Conservation (phyloP, 2,888 invertebrate species). For the Mimachlamys varia region DNA sequence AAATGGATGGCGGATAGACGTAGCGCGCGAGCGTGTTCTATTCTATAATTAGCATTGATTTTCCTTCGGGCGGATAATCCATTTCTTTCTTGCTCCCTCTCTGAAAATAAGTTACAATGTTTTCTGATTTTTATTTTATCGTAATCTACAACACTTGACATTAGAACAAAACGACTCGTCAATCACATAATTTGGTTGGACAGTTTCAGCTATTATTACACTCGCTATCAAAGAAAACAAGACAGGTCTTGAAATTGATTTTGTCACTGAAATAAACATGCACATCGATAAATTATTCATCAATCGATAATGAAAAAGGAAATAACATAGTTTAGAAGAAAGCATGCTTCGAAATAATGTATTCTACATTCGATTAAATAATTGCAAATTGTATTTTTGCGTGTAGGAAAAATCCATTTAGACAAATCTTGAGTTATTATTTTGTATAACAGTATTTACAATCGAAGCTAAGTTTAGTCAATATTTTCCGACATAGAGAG, state of each 20-base stretch:
- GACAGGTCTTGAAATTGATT: conserved; percentile 20
- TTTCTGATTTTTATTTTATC: background rate
- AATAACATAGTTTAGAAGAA: background rate
- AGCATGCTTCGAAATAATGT: background rate
- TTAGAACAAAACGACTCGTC: background rate
- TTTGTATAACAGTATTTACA: background rate
- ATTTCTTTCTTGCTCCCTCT: background rate
- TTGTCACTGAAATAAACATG: background rate
- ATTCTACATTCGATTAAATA: background rate
- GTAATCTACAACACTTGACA: background rate
- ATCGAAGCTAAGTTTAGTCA: background rate
- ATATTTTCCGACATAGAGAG: background rate
- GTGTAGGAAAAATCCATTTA: background rate
- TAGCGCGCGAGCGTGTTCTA: background rate
- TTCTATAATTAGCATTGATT: conserved; percentile 12
- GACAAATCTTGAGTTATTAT: background rate
- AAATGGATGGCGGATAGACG: background rate
- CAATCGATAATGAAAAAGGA: background rate
- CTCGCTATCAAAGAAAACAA: background rate
- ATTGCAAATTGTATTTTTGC: background rate
- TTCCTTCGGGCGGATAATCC: background rate
- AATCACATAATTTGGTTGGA: background rate
- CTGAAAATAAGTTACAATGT: background rate
- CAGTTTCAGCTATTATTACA: background rate
- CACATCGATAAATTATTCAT: background rate